These are phyloP conservation scores for Cataglyphis livida DNA, from an alignment of 2,888 invertebrate species.

Conservation along the genomic window DNA sequence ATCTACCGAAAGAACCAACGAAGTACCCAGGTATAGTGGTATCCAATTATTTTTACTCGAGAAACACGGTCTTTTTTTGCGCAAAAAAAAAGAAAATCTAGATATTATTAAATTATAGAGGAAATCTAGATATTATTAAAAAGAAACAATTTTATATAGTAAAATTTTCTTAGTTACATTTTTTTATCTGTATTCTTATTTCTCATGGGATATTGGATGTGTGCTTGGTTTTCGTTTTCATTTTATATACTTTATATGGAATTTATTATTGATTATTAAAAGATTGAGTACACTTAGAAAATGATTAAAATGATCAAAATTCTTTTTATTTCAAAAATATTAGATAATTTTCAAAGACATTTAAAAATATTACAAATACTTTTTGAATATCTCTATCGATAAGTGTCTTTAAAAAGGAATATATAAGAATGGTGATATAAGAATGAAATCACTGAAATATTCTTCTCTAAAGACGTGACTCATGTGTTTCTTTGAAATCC, in stretches of 20 bases:
- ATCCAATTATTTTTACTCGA: conserved; percentile 55
- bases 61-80: conserved; percentile 7
- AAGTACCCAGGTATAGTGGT: conserved; percentile 83
- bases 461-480: no score
- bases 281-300: no score
- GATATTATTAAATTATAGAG: no score
- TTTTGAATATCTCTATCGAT: no score
- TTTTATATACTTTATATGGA: background rate
- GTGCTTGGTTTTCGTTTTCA: background rate
- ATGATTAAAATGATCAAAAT: no score
- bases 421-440: no score
- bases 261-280: background rate
- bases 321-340: background rate
- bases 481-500: no score
- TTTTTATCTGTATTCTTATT: conserved; percentile 4
- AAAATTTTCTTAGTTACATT: background rate
- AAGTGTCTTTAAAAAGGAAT: no score
- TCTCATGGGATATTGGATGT: conserved; percentile 42
- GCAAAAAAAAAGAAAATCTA: background rate
- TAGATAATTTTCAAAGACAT: no score
- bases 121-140: background rate
- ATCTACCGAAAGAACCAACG: conserved; percentile 85
- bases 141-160: background rate
- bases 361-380: no score
- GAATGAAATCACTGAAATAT: no score